Percentiles rank a stretch among this genome's conserved stretches.
These are phyloP conservation scores for Labeo catla DNA, from an alignment of 2,113 vertebrate species.

Conservation along the genomic window DNA sequence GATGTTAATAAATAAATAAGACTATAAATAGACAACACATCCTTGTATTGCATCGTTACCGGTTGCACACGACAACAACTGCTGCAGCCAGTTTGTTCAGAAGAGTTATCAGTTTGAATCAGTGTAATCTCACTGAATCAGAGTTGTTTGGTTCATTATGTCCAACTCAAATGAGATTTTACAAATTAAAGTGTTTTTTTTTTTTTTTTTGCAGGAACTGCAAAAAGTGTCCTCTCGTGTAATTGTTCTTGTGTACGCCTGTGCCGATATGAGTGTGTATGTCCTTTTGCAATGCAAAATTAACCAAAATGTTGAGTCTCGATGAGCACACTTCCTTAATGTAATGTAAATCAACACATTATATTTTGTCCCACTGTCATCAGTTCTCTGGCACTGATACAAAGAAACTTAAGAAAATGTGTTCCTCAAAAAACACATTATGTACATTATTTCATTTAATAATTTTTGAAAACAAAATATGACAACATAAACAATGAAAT, in stretches of 20 bases:
- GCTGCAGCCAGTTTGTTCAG: background rate
- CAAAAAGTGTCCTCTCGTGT: background rate
- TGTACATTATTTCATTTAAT: background rate
- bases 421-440: background rate
- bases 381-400: background rate
- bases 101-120: background rate
- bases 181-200: background rate
- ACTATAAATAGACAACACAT: background rate
- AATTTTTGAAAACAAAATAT: background rate
- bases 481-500: background rate
- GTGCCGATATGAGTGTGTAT: background rate
- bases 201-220: background rate
- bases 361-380: background rate
- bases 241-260: background rate
- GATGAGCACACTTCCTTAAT: background rate
- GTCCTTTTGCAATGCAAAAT: background rate
- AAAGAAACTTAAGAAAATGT: background rate
- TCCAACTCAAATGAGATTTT: background rate
- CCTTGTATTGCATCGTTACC: background rate
- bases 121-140: background rate
- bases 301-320: background rate
- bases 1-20: background rate
- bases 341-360: background rate
- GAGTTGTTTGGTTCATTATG: background rate
- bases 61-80: background rate